Evolutionary conservation across 2,888 invertebrate genomes (phyloP), one percentile per base, ranked within the genome.

Genomic region (Lobophora halterata): DNA sequence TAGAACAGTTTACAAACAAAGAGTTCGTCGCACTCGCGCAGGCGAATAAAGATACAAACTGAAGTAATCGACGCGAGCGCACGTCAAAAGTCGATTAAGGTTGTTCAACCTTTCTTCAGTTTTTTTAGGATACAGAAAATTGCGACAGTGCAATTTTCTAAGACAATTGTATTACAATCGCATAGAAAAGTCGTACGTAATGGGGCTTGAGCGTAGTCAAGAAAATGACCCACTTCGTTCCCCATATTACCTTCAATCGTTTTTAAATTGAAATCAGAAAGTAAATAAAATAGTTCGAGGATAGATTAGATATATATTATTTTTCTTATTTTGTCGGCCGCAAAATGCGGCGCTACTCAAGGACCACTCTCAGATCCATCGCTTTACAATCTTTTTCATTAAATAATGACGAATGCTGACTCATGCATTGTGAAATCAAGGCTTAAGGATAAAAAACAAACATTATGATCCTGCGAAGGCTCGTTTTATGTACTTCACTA

Each of bases 1-100:
- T 57, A 51, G 55, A 48, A 56, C 45, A 74, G 79, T 79, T 79
- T 79, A 80, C 75, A 76, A 83, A 79, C 78, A 82, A 75, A 71
- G 47, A 61, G 61, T 67, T 58, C 70, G 68, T 75, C 73, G 64
- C 74, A 59, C 66, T 71, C 61, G 14, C 44, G 42, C 38, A 33
- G 29, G 49, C 58, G 56, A 38, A 60, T 49, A 50, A 31, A 28
- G 61, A 77, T 54, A 48, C 65, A 65, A 73, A 76, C 42, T 49
- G 58, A 44, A 46, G 52, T 43, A 63, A 38, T 37, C 53, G 50
- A 55, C 56, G 60, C 63, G 61, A 52, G 55, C 64, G 61, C 58
- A 59, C 58, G 58, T 46, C 49, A 44, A 47, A 48, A 48, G 40
- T 49, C 64, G 58, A 63, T 65, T 64, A 68, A 73, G 81, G 80